A percentile compares a stretch with the other conserved stretches of the same genome.
phyloP scores from a whole-genome alignment of 2,888 invertebrate species.

The Anthrax anthrax region DNA sequence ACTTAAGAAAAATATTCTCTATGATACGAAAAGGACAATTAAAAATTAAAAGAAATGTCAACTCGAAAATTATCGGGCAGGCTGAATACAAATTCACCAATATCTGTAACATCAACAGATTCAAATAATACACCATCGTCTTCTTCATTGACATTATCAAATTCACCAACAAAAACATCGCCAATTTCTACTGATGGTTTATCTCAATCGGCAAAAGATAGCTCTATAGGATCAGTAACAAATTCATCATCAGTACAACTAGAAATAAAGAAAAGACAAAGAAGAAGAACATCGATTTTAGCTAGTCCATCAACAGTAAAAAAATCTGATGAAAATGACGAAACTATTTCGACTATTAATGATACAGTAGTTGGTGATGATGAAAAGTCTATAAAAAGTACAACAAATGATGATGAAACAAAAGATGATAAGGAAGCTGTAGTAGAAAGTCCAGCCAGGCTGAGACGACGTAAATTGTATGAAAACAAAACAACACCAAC shows the following conservation, averaged over 20 bases:
- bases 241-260: background rate
- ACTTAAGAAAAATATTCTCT: background rate
- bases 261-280: background rate
- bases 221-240: background rate
- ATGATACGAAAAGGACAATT: slow-evolving; percentile 1
- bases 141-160: background rate
- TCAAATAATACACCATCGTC: background rate
- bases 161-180: slow-evolving; percentile 7
- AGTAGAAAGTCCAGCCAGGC: slow-evolving; percentile 11
- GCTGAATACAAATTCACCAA: slow-evolving; percentile 18
- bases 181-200: background rate
- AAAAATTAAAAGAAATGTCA: slow-evolving; percentile 9
- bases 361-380: background rate
- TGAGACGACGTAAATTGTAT: slow-evolving; percentile 10
- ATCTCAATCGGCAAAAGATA: background rate
- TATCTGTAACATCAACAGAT: slow-evolving; percentile 3
- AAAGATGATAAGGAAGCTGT: slow-evolving; percentile 21
- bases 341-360: background rate
- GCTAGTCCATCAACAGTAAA: background rate
- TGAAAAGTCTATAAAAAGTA: background rate
- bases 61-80: slow-evolving; percentile 25
- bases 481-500: slow-evolving; percentile 9
- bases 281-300: background rate
- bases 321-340: slow-evolving; percentile 3
- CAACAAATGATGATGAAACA: slow-evolving; percentile 14